Base-by-base conservation (phyloP, 2,888 invertebrate genomes). In the Orchesellides sinensis region DNA sequence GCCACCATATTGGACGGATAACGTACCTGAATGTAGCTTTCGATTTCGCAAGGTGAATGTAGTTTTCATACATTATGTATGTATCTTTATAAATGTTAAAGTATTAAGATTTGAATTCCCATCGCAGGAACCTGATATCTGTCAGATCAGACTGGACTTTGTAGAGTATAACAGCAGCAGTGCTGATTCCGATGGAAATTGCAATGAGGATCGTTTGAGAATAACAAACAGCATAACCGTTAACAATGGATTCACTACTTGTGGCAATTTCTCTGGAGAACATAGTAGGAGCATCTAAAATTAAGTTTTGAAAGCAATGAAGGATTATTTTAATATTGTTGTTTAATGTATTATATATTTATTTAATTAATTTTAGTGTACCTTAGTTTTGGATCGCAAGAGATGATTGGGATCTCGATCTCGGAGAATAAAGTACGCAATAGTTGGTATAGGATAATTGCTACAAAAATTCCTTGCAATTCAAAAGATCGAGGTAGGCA, bases 81-180 rank as follows among this genome's bases (percentile, higher is more conserved):
- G n/a, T n/a, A n/a, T n/a, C n/a, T n/a, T n/a, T n/a, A n/a, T n/a
- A n/a, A n/a, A n/a, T n/a, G n/a, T n/a, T n/a, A n/a, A n/a, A n/a
- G n/a, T n/a, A n/a, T n/a, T n/a, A 10, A 12, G 47, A 10, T 10
- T 54, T 8, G 5, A 23, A 25, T 59, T 17, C 32, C 32, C 0
- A 59, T 29, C 40, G 0, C 27, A 86, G 86, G 79, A 83, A 74
- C 45, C 54, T 3, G 81, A 82, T n/a, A 83, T 84, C 32, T 84
- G 84, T 45, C 85, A 85, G 68, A 59, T 86, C 10, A 45, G 75
- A 8, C 52, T 86, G 19, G 84, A 86, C 19, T 86, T 86, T 47
- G 19, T 25, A 0, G 10, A 23, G 4, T 74, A 65, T 12, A 19
- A 23, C 0, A 65, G n/a, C 0, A 61, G 54, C 0, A 17, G 63